Percentiles rank a stretch among this genome's conserved stretches.
These are phyloP conservation scores for Hartigia nigra DNA, from an alignment of 2,888 invertebrate species.

Conservation along the genomic window DNA sequence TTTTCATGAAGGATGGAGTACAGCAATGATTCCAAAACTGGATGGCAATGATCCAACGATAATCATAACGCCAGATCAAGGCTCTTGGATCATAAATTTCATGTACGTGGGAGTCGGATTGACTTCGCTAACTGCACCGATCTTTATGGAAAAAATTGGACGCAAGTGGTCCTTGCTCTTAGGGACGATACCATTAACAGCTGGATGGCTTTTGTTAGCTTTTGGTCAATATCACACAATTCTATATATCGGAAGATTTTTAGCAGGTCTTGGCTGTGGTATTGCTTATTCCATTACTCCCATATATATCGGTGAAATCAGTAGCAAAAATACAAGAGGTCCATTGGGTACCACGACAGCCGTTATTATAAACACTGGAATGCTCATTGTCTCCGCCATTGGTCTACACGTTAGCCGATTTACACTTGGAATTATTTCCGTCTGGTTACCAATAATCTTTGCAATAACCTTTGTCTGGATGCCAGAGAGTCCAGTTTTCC, in stretches of 20 bases:
- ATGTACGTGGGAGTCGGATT: constrained; percentile 58
- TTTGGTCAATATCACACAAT: constrained; percentile 40
- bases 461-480: constrained; percentile 55
- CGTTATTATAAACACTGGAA: constrained; percentile 56
- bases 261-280: constrained; percentile 59
- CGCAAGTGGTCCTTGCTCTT: constrained; percentile 58
- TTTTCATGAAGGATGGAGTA: constrained; percentile 62
- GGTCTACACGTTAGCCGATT: constrained; percentile 46
- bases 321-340: constrained; percentile 57
- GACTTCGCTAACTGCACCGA: constrained; percentile 54
- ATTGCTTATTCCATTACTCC: constrained; percentile 60
- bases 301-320: constrained; percentile 61
- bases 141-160: constrained; percentile 60
- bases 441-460: constrained; percentile 51
- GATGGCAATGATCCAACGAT: constrained; percentile 45
- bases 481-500: constrained; percentile 60
- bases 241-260: constrained; percentile 52
- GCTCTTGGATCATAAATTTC: constrained; percentile 54
- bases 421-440: constrained; percentile 51
- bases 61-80: constrained; percentile 37
- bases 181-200: constrained; percentile 58
- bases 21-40: constrained; percentile 59
- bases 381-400: constrained; percentile 52
- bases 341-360: constrained; percentile 52
- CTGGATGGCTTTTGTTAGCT: constrained; percentile 57